A percentile compares a stretch with the other conserved stretches of the same genome.
These are phyloP conservation scores for Octonoba sinensis DNA, from an alignment of 2,888 invertebrate genomes.

Conservation along the genomic window DNA sequence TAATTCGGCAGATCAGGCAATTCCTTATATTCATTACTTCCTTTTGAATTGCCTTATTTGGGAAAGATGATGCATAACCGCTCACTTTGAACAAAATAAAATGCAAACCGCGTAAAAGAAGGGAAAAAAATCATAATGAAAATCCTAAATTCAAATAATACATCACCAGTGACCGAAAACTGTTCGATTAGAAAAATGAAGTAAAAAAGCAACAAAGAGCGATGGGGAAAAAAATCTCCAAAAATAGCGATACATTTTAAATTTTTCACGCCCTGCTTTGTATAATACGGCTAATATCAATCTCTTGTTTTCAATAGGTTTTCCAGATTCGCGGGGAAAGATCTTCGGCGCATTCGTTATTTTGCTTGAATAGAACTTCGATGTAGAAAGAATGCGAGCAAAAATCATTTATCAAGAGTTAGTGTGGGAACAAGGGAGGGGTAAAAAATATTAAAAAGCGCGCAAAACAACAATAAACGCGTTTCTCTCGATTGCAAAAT, in stretches of 20 bases:
- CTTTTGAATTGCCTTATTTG: conserved; percentile 61
- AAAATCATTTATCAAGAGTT: conserved; percentile 62
- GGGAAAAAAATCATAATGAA: conserved; percentile 60
- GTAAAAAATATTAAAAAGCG: conserved; percentile 15
- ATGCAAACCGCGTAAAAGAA: conserved; percentile 29
- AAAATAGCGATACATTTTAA: conserved; percentile 64
- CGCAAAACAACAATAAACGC: conserved; percentile 54
- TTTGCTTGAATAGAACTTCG: conserved; percentile 57
- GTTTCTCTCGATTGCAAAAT: conserved; percentile 63
- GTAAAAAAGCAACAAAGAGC: conserved; percentile 4
- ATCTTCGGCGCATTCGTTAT: conserved; percentile 57
- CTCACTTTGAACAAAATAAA: conserved; percentile 39
- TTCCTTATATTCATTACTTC: conserved; percentile 63
- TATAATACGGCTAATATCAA: conserved; percentile 61
- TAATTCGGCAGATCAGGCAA: conserved; percentile 47
- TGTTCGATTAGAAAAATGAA: conserved; percentile 58
- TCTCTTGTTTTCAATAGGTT: conserved; percentile 62
- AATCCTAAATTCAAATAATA: conserved; percentile 64
- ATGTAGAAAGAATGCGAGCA: conserved; percentile 30
- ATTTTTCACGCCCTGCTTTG: conserved; percentile 59
- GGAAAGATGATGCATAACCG: conserved; percentile 59
- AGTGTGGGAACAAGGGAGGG: background rate
- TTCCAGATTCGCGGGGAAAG: conserved; percentile 28
- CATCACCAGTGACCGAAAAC: conserved; percentile 64
- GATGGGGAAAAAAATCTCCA: conserved; percentile 16